A percentile compares a stretch with the other conserved stretches of the same genome.
phyloP scores from a whole-genome alignment of 2,113 vertebrate species.

The Chaetura pelagica region DNA sequence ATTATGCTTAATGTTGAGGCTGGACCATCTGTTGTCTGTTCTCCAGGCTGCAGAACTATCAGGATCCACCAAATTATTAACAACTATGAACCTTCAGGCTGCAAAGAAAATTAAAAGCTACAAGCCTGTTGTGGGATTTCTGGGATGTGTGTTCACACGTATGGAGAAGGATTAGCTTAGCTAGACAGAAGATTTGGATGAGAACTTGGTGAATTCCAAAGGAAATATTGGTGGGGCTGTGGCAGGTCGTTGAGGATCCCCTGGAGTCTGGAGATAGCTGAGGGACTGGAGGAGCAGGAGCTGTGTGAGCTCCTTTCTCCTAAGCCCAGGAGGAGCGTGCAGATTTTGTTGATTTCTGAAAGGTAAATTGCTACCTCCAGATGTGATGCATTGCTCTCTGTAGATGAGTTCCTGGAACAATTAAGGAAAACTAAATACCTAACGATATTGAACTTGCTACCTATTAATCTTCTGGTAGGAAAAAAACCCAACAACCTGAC shows the following conservation, averaged over 20 bases:
- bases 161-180: not conserved
- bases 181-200: not conserved
- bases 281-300: not conserved
- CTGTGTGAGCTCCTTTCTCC: not conserved
- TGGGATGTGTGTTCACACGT: not conserved
- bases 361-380: slow-evolving; percentile 29
- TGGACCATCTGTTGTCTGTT: not conserved
- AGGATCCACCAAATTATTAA: not conserved
- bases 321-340: not conserved
- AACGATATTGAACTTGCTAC: slow-evolving; percentile 15
- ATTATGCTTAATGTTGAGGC: not conserved
- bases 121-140: not conserved
- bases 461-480: slow-evolving; percentile 4
- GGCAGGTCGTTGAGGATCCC: not conserved
- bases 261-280: not conserved
- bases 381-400: slow-evolving; percentile 25
- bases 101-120: not conserved
- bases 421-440: slow-evolving; percentile 33
- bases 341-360: not conserved
- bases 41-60: not conserved
- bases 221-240: fast-evolving
- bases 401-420: slow-evolving; percentile 27
- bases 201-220: not conserved
- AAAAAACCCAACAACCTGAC: not conserved
- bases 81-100: not conserved